These are phyloP conservation scores for Forbesichthys agassizii DNA, from an alignment of 2,113 vertebrate genomes.

Conservation along the genomic window DNA sequence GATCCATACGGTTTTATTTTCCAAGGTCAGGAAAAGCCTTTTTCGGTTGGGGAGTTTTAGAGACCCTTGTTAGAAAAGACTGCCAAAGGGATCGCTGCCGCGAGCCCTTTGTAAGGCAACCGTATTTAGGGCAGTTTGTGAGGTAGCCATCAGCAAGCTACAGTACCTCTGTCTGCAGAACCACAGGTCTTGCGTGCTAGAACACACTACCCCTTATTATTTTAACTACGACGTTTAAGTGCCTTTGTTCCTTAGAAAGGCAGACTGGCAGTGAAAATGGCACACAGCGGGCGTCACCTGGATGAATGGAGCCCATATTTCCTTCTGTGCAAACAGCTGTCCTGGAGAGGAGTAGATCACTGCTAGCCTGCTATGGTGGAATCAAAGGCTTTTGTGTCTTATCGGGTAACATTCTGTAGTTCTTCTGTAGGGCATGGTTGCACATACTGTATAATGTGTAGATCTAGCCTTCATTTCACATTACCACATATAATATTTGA, in stretches of 20 bases:
- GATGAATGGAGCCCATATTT: slow-evolving; percentile 56
- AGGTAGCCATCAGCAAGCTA: slow-evolving; percentile 17
- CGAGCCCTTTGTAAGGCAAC: slow-evolving; percentile 21
- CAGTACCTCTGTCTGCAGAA: slow-evolving; percentile 33
- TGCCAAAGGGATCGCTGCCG: background rate
- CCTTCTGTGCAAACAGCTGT: slow-evolving; percentile 33
- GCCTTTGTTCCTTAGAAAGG: slow-evolving; percentile 57
- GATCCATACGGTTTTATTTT: slow-evolving; percentile 41
- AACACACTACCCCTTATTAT: slow-evolving; percentile 52
- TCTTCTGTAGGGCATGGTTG: slow-evolving; percentile 50
- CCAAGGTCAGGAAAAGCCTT: slow-evolving; percentile 42
- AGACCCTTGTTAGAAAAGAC: slow-evolving; percentile 39
- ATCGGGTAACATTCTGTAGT: slow-evolving; percentile 52
- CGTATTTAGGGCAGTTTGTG: slow-evolving; percentile 36
- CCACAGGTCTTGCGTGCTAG: slow-evolving; percentile 27
- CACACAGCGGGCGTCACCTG: slow-evolving; percentile 39
- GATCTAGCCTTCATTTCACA: slow-evolving; percentile 44
- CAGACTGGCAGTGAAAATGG: slow-evolving; percentile 54
- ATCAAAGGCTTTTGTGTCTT: slow-evolving; percentile 59
- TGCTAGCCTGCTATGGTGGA: slow-evolving; percentile 42
- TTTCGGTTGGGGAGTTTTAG: slow-evolving; percentile 26
- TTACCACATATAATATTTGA: slow-evolving; percentile 19
- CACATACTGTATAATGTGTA: slow-evolving; percentile 34
- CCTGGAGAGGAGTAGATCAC: slow-evolving; percentile 45
- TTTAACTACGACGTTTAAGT: slow-evolving; percentile 66